These are phyloP conservation scores for Diarsia dahlii DNA, from an alignment of 2,888 invertebrate species.

Conservation along the genomic window DNA sequence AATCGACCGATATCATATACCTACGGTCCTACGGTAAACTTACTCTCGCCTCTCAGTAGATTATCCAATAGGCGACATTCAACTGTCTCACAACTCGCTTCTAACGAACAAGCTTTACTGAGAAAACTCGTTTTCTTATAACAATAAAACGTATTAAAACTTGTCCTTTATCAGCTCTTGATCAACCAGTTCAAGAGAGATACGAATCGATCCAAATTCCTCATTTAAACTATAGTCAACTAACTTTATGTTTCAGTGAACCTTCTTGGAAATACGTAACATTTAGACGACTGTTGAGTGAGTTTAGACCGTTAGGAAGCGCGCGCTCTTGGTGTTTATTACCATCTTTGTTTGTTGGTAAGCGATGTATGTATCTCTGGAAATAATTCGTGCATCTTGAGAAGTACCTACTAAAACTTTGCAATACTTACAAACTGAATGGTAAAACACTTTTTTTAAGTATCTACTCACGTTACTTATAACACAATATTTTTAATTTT, in stretches of 20 bases:
- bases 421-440: too few species aligned
- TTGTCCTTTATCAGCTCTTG: slow-evolving; percentile 8
- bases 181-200: neutral
- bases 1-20: neutral
- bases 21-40: too few species aligned
- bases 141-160: slow-evolving; percentile 16
- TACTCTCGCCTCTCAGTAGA: neutral
- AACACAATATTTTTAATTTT: too few species aligned
- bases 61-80: neutral
- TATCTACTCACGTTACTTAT: too few species aligned
- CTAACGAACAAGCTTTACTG: neutral
- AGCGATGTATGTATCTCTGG: too few species aligned
- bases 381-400: too few species aligned
- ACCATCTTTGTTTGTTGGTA: too few species aligned
- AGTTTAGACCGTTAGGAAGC: neutral
- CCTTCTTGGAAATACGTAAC: slow-evolving; percentile 11
- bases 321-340: slow-evolving; percentile 19
- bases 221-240: slow-evolving; percentile 6
- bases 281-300: slow-evolving; percentile 1
- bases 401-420: too few species aligned
- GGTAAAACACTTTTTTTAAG: too few species aligned
- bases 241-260: neutral
- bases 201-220: neutral
- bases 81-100: neutral
- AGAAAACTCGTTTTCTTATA: slow-evolving; percentile 5